phyloP scores from a whole-genome alignment of 2,797 vertebrate species.

The Malurus splendens region DNA sequence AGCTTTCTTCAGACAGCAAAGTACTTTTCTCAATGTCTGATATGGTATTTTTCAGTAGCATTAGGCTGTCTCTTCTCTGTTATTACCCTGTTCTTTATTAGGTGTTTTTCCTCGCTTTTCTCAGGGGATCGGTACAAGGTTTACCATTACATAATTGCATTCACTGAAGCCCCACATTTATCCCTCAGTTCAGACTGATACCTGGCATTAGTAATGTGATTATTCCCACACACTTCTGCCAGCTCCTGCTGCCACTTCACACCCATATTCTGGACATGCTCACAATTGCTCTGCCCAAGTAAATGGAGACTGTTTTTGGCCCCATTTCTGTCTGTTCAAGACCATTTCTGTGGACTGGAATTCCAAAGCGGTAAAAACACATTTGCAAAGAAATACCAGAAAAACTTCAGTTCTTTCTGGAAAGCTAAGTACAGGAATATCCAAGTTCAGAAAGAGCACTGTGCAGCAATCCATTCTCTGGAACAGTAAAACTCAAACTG shows the following conservation, averaged over 20 bases:
- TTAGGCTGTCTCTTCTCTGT: not conserved
- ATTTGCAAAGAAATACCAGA: not conserved
- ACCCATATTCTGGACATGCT: not conserved
- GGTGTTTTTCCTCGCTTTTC: not conserved
- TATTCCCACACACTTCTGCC: no score
- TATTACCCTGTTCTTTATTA: not conserved
- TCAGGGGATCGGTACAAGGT: not conserved
- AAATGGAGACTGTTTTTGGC: not conserved
- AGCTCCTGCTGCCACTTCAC: not conserved
- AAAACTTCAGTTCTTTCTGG: not conserved
- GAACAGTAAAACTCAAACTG: not conserved
- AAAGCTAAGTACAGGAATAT: not conserved
- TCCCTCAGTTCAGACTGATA: not conserved
- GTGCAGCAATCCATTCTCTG: not conserved
- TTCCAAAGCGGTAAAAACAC: not conserved
- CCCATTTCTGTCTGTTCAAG: not conserved
- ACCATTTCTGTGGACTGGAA: not conserved
- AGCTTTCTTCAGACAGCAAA: not conserved
- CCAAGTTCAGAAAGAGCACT: not conserved
- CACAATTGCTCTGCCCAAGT: not conserved
- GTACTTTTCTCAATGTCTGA: not conserved
- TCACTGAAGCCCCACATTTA: not conserved
- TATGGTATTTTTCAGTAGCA: not conserved
- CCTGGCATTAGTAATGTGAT: rapidly evolving
- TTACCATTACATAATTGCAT: not conserved